Evolutionary conservation across 1,140 invertebrate species (phyloP).

Genomic region (Philotrypesis tridentata): DNA sequence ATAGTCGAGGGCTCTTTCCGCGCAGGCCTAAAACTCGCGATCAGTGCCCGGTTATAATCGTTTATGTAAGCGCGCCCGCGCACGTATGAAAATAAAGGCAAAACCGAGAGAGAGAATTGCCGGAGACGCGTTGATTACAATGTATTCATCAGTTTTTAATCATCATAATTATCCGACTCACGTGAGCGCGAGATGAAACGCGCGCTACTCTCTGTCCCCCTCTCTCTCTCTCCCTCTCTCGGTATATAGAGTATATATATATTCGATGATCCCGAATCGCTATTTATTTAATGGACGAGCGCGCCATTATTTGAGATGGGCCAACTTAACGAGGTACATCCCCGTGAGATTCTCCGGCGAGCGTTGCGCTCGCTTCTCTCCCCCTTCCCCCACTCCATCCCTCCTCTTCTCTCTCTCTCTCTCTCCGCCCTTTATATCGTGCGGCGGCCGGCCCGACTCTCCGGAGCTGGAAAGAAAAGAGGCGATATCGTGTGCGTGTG

Average conservation of each 20-base stretch:
- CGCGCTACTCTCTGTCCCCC: neutral
- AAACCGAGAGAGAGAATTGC: neutral
- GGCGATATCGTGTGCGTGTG: too few relatives aligned
- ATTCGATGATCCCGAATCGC: constrained; percentile 50
- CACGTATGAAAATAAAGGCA: neutral
- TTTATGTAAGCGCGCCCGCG: too few relatives aligned
- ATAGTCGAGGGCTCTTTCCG: too few relatives aligned
- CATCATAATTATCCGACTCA: constrained; percentile 25
- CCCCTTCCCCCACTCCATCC: constrained; percentile 47
- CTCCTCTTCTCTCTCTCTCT: neutral
- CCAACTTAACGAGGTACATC: constrained; percentile 57
- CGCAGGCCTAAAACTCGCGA: too few relatives aligned
- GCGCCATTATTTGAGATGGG: constrained; percentile 55
- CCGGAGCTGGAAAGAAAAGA: constrained; percentile 38
- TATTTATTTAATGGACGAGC: constrained; percentile 58
- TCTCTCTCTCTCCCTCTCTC: too few relatives aligned
- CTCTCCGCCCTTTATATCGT: neutral
- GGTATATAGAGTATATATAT: neutral
- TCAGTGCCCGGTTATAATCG: too few relatives aligned
- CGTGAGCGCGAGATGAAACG: neutral
- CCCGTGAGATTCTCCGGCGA: constrained; percentile 51
- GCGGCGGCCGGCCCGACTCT: neutral
- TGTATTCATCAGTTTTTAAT: constrained; percentile 35
- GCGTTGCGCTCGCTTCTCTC: constrained; percentile 23
- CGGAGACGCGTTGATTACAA: constrained; percentile 20